These are phyloP conservation scores for Pegoplata infirma DNA, from an alignment of 2,888 invertebrate species.

Conservation along the genomic window DNA sequence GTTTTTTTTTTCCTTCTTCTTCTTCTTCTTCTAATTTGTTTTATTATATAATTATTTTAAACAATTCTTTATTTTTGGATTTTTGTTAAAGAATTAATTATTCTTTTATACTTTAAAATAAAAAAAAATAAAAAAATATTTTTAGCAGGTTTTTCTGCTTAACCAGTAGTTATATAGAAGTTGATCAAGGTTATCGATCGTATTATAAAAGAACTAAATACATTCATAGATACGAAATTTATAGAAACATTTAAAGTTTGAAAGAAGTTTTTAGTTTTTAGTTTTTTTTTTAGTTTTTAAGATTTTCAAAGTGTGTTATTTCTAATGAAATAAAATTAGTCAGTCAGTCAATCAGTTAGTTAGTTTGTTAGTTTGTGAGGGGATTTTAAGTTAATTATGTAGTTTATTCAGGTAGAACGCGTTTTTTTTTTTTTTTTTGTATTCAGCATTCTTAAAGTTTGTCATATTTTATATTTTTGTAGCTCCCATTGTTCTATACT, in stretches of 20 bases:
- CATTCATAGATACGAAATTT: background rate
- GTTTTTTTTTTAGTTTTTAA: background rate
- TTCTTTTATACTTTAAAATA: slow-evolving; percentile 15
- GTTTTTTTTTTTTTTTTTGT: background rate
- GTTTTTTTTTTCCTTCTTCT: background rate
- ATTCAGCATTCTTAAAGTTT: background rate
- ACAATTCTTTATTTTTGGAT: background rate
- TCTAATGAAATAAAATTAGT: too few relatives aligned
- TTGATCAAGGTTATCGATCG: slow-evolving; percentile 42
- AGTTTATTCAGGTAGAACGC: slow-evolving; percentile 37
- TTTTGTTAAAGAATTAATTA: slow-evolving; percentile 12
- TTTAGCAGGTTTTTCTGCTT: slow-evolving; percentile 36
- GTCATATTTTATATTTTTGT: background rate
- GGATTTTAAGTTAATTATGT: slow-evolving; percentile 40
- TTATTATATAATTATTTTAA: background rate
- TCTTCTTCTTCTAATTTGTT: background rate
- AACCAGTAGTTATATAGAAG: background rate
- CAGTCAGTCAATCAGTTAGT: background rate
- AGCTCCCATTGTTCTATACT: slow-evolving; percentile 13
- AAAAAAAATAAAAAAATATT: too few relatives aligned
- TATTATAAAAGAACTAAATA: background rate
- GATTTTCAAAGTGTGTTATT: too few relatives aligned
- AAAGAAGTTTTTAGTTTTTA: background rate
- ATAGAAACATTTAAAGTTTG: background rate
- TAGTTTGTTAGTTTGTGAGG: background rate